These are phyloP conservation scores for Caenorhabditis uteleia DNA, from an alignment of 2,888 invertebrate species.

Conservation along the genomic window DNA sequence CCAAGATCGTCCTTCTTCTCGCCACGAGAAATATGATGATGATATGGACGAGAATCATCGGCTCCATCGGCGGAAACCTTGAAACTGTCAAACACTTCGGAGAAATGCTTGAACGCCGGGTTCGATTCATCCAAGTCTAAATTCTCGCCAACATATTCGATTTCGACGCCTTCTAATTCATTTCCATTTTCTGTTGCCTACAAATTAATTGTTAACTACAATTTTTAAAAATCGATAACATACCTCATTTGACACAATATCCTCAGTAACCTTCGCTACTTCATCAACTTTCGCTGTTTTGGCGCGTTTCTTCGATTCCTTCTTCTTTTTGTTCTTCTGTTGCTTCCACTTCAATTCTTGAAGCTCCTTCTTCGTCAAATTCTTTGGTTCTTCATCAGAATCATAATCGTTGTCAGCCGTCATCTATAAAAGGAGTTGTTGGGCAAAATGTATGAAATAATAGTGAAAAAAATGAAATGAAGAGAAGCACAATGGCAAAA, in stretches of 20 bases:
- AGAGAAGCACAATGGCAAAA: background rate
- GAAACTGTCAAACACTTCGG: conserved; percentile 60
- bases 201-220: background rate
- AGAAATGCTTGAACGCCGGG: conserved; percentile 59
- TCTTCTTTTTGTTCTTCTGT: conserved; percentile 66
- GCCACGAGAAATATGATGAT: conserved; percentile 24
- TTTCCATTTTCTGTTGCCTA: conserved; percentile 6
- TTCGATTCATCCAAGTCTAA: conserved; percentile 57
- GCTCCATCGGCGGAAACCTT: conserved; percentile 22
- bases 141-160: conserved; percentile 64
- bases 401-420: conserved; percentile 11
- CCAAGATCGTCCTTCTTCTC: conserved; percentile 28
- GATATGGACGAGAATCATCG: conserved; percentile 2
- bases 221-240: conserved; percentile 1
- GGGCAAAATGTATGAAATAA: background rate
- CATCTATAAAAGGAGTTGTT: background rate
- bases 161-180: conserved; percentile 49
- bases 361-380: conserved; percentile 48
- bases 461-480: background rate
- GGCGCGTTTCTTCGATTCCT: conserved; percentile 60
- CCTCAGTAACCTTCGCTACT: conserved; percentile 6
- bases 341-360: conserved; percentile 39
- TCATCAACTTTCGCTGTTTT: conserved; percentile 21
- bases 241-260: conserved; percentile 3
- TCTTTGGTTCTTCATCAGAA: conserved; percentile 36